Percentiles rank a stretch among this genome's conserved stretches.
Conservation (phyloP, 2,113 vertebrate species). For the Percopsis transmontana region DNA sequence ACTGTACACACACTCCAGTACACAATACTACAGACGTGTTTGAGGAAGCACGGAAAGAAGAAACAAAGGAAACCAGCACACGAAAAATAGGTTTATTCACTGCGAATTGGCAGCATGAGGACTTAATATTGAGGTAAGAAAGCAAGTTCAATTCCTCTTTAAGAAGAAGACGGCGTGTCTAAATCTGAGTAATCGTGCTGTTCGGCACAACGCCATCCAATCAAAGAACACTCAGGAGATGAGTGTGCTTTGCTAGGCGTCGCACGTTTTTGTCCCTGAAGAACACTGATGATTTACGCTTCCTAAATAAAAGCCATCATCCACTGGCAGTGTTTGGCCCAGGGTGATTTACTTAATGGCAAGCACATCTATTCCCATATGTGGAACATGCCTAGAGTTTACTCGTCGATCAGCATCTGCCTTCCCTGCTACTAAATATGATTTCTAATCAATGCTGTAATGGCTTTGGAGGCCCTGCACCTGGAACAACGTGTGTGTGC, state of each 20-base stretch:
- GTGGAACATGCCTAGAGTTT: slow-evolving; percentile 62
- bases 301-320: slow-evolving; percentile 56
- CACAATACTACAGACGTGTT: too few relatives aligned
- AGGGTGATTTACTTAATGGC: slow-evolving; percentile 52
- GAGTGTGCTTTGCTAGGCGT: slow-evolving; percentile 6
- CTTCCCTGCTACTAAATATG: slow-evolving; percentile 62
- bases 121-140: too few relatives aligned
- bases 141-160: background rate
- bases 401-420: slow-evolving; percentile 65
- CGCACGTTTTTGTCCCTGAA: slow-evolving; percentile 42
- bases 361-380: slow-evolving; percentile 50
- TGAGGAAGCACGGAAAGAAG: too few relatives aligned
- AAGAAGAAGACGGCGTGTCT: slow-evolving; percentile 5
- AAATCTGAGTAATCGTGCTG: slow-evolving; percentile 24
- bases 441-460: slow-evolving; percentile 66
- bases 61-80: too few relatives aligned
- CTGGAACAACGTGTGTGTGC: slow-evolving; percentile 23
- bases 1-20: too few relatives aligned
- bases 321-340: slow-evolving; percentile 32
- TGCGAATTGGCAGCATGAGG: too few relatives aligned
- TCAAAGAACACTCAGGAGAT: slow-evolving; percentile 39
- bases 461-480: slow-evolving; percentile 38
- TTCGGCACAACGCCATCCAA: slow-evolving; percentile 26
- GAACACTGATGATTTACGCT: slow-evolving; percentile 47
- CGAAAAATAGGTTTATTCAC: too few relatives aligned